Evolutionary conservation across 2,797 vertebrate species (phyloP).

Genomic region (Chromis chromis): DNA sequence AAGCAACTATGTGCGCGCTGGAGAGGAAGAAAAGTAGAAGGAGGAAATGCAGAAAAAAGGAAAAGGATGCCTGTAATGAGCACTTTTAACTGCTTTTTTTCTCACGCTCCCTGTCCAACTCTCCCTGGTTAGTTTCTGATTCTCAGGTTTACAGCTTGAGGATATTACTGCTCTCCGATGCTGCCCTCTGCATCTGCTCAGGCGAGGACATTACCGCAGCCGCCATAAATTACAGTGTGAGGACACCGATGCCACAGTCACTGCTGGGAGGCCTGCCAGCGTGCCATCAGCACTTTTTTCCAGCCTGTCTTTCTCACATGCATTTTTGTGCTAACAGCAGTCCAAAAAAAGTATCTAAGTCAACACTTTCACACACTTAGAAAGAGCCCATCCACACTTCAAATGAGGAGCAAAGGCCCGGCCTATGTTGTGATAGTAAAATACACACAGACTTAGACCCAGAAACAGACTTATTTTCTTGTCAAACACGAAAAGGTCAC

Average conservation of each 20-base stretch:
- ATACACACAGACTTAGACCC: conserved; percentile 31
- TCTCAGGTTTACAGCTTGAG: conserved; percentile 74
- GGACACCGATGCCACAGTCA: conserved; percentile 74
- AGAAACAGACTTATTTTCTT: conserved; percentile 47
- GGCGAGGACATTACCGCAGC: conserved; percentile 77
- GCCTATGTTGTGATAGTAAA: conserved; percentile 41
- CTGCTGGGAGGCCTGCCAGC: conserved; percentile 73
- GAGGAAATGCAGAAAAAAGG: conserved; percentile 72
- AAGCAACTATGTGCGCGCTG: conserved; percentile 69
- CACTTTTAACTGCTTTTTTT: conserved; percentile 71
- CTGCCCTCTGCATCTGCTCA: conserved; percentile 70
- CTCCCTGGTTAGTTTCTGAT: conserved; percentile 60
- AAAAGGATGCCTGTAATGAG: conserved; percentile 76
- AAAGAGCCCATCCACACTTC: conserved; percentile 26
- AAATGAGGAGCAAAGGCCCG: conserved; percentile 8
- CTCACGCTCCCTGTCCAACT: conserved; percentile 71
- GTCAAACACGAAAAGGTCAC: conserved; percentile 70
- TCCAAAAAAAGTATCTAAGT: conserved; percentile 35
- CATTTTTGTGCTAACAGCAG: conserved; percentile 48
- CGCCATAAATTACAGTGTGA: conserved; percentile 78
- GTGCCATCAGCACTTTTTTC: conserved; percentile 74
- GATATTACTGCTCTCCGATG: conserved; percentile 69
- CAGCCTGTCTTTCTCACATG: conserved; percentile 42
- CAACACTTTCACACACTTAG: conserved; percentile 26
- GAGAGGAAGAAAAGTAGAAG: conserved; percentile 71